A percentile compares a stretch with the other conserved stretches of the same genome.
Conservation (phyloP, 2,113 vertebrate genomes). For the Chunga burmeisteri region DNA sequence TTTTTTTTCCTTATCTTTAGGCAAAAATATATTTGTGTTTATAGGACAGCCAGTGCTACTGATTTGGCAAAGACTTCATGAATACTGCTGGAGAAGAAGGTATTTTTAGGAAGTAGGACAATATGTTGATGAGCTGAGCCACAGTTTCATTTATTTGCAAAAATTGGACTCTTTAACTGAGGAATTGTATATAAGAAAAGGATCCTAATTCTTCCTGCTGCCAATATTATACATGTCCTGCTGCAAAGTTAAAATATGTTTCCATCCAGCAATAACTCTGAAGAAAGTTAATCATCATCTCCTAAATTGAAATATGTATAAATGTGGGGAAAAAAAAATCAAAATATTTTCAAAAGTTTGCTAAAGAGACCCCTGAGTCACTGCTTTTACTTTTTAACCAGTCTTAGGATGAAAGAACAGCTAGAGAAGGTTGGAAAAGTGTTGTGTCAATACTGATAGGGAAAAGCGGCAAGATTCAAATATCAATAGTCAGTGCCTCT, state of each 20-base stretch:
- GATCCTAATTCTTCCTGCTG: background rate
- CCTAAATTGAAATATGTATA: background rate
- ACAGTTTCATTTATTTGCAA: background rate
- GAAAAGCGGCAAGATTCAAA: background rate
- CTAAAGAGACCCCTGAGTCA: background rate
- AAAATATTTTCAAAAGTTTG: background rate
- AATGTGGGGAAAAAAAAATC: background rate
- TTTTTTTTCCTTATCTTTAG: background rate
- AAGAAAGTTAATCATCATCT: background rate
- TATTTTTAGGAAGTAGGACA: background rate
- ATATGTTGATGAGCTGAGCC: background rate
- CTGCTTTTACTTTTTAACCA: background rate
- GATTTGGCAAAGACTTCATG: background rate
- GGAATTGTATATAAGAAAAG: background rate
- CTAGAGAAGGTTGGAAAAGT: background rate
- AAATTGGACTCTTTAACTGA: background rate
- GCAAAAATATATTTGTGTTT: background rate
- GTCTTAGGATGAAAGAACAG: background rate
- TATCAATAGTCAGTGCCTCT: background rate
- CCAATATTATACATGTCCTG: background rate
- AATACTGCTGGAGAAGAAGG: background rate
- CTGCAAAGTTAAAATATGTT: background rate
- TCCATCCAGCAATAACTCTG: background rate
- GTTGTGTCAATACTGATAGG: background rate
- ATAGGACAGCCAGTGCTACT: background rate